phyloP scores from a whole-genome alignment of 2,113 vertebrate genomes.

The Pleuronectes platessa region DNA sequence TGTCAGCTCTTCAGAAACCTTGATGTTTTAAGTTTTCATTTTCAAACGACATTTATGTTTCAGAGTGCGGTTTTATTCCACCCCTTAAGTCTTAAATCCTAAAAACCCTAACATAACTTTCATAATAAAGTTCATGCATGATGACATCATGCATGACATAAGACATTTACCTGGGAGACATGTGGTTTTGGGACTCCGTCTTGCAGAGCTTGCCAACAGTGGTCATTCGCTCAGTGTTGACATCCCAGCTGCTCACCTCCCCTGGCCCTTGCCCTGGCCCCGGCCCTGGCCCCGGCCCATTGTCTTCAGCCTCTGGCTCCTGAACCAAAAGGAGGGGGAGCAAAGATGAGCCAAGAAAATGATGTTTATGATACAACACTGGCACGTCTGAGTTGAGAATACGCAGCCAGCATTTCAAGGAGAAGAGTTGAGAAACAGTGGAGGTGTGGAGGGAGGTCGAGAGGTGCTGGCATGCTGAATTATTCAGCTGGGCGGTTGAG shows the following conservation, averaged over 20 bases:
- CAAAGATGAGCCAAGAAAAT: constrained; percentile 25
- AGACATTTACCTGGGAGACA: constrained; percentile 79
- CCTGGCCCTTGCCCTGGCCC: constrained; percentile 15
- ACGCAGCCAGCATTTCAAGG: constrained; percentile 7
- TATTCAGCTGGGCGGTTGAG: constrained; percentile 26
- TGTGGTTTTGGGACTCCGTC: constrained; percentile 83
- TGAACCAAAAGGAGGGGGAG: constrained; percentile 33
- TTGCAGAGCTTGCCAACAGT: constrained; percentile 80
- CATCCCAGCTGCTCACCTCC: constrained; percentile 78
- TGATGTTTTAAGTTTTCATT: too few species aligned
- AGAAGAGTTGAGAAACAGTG: not conserved
- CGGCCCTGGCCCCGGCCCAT: constrained; percentile 14
- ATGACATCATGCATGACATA: constrained; percentile 3
- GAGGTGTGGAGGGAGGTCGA: not conserved
- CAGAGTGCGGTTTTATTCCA: too few species aligned
- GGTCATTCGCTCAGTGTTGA: constrained; percentile 72
- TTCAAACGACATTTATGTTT: too few species aligned
- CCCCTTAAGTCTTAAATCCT: too few species aligned
- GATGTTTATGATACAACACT: constrained; percentile 33
- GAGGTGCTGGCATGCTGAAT: constrained; percentile 24
- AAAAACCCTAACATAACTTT: too few species aligned
- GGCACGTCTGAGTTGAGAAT: not conserved
- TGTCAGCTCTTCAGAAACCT: too few species aligned
- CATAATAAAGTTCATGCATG: not conserved
- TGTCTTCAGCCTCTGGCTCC: constrained; percentile 77